Evolutionary conservation across 2,113 vertebrate genomes (phyloP).

Genomic region (Cardinalis cardinalis): DNA sequence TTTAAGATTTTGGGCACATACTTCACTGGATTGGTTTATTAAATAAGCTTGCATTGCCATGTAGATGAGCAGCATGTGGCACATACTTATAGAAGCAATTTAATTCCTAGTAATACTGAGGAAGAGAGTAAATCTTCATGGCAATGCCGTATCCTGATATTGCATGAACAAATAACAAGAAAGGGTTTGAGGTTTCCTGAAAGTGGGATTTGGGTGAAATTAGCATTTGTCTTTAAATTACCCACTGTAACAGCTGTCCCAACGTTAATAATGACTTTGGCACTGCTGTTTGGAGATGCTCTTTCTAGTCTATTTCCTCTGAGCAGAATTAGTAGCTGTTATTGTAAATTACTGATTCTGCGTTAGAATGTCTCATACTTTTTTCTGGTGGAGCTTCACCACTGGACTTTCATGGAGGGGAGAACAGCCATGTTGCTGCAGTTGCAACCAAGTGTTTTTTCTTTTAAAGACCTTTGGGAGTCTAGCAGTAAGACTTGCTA

Average conservation of each 20-base stretch:
- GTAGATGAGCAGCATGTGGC: fast-evolving
- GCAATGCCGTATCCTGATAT: not conserved
- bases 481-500: not conserved
- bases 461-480: not conserved
- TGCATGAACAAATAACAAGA: not conserved
- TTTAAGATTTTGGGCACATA: not conserved
- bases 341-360: not conserved
- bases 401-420: fast-evolving
- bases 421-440: not conserved
- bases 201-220: not conserved
- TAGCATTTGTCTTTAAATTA: not conserved
- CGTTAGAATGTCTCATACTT: fast-evolving
- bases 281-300: not conserved
- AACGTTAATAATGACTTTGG: not conserved
- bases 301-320: not conserved
- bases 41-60: not conserved
- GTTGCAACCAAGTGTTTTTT: not conserved
- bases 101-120: not conserved
- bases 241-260: not conserved
- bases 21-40: not conserved
- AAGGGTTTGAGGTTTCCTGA: not conserved
- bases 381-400: not conserved
- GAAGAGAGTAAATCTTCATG: not conserved
- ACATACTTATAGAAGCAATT: not conserved
- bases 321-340: not conserved